phyloP scores from a whole-genome alignment of 2,888 invertebrate species.

The Megastigmus dorsalis region DNA sequence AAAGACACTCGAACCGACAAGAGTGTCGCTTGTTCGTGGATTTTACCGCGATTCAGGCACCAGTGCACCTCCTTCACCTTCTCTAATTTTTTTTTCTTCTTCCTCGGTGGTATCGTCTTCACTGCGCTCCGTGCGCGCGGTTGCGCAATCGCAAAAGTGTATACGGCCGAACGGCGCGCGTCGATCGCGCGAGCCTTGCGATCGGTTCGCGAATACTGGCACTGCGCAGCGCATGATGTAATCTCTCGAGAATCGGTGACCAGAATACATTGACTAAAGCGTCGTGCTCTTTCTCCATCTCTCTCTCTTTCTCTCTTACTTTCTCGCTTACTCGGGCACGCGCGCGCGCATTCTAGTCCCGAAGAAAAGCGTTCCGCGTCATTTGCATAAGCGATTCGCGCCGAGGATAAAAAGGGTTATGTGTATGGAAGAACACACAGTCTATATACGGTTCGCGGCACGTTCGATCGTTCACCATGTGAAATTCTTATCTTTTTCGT shows the following conservation, averaged over 20 bases:
- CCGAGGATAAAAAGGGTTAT: background rate
- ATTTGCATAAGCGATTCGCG: slow-evolving; percentile 48
- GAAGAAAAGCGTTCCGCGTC: slow-evolving; percentile 33
- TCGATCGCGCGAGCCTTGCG: slow-evolving; percentile 36
- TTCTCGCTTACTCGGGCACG: slow-evolving; percentile 45
- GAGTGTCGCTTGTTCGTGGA: slow-evolving; percentile 1
- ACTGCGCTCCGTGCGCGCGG: background rate
- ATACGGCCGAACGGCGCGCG: slow-evolving; percentile 40
- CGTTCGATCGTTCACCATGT: background rate
- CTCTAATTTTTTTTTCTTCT: background rate
- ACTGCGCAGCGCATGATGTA: slow-evolving; percentile 51
- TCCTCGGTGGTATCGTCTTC: slow-evolving; percentile 34
- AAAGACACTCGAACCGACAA: slow-evolving; percentile 2
- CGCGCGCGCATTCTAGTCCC: slow-evolving; percentile 2
- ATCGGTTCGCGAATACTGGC: slow-evolving; percentile 37
- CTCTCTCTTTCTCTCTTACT: slow-evolving; percentile 34
- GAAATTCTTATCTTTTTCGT: background rate
- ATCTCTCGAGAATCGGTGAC: slow-evolving; percentile 53
- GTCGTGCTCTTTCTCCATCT: background rate
- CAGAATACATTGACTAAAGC: slow-evolving; percentile 52
- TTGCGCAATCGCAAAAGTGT: slow-evolving; percentile 37
- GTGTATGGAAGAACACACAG: background rate
- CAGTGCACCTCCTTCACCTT: background rate
- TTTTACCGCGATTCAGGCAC: slow-evolving; percentile 12
- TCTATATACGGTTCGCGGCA: background rate